These are phyloP conservation scores for Anarrhichthys ocellatus DNA, from an alignment of 2,113 vertebrate species.

Conservation along the genomic window DNA sequence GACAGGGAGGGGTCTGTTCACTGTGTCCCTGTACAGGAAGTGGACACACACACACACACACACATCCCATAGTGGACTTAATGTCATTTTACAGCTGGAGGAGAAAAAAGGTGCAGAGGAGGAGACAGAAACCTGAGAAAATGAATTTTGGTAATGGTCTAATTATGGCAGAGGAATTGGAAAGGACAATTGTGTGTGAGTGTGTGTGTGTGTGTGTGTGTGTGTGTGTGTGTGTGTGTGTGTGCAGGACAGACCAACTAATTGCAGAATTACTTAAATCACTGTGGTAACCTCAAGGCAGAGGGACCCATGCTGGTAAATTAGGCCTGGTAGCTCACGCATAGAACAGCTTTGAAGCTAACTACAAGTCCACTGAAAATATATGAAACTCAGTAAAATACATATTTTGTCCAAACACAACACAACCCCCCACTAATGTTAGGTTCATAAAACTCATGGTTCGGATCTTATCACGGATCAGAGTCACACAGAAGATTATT, in stretches of 20 bases:
- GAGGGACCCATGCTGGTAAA: conserved; percentile 51
- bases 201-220: conserved; percentile 30
- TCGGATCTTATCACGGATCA: too few relatives aligned
- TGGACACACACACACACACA: conserved; percentile 18
- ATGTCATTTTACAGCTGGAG: conserved; percentile 40
- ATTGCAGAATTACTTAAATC: conserved; percentile 44
- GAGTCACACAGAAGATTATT: too few relatives aligned
- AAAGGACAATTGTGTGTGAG: conserved; percentile 25
- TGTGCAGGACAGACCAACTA: conserved; percentile 20
- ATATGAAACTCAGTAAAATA: neutral
- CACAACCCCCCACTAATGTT: neutral
- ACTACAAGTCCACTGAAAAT: neutral
- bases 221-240: conserved; percentile 13
- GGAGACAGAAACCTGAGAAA: conserved; percentile 9
- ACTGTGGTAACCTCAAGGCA: conserved; percentile 54
- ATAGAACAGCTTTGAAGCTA: neutral
- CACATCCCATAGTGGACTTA: conserved; percentile 23
- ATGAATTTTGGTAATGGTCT: conserved; percentile 48
- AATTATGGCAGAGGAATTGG: conserved; percentile 45
- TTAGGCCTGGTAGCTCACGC: conserved; percentile 27
- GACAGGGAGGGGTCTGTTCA: conserved; percentile 28
- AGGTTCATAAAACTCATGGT: too few relatives aligned
- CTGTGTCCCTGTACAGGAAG: neutral
- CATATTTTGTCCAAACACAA: neutral
- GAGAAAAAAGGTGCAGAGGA: neutral